Evolutionary conservation across 2,888 invertebrate species (phyloP), one percentile per base, ranked within the genome.

Genomic region (Drosophila testacea): DNA sequence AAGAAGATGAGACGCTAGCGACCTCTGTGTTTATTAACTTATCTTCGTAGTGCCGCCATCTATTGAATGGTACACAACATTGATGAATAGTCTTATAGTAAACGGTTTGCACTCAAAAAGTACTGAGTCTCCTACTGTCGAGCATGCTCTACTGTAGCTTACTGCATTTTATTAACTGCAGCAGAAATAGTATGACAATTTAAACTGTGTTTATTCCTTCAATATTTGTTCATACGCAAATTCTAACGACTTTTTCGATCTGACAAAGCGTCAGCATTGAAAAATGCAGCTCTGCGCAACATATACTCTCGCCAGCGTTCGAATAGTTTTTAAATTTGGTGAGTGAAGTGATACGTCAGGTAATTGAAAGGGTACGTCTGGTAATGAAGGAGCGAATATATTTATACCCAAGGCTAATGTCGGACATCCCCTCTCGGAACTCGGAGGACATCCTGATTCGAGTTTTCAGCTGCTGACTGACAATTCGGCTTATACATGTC

Each of bases 401-500:
- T 11, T 36, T 11, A 2, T 1, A 11, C 38, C 38, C 44, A 30
- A 38, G 38, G 13, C 44, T 39, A 61, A 6, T 9, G n/a, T 4
- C 30, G 32, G 32, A 47, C 9, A 47, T 47, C 47, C n/a, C 30
- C 28, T n/a, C 13, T 44, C 44, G 42, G 48, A 48, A n/a, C 9
- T n/a, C 27, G 39, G 22, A 22, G 51, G 32, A 67, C 16, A 9
- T 36, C 60, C 54, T 16, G 36, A 5, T 28, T n/a, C 0, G 16
- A 27, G 55, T 46, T 56, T 56, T 56, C 44, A 44, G 39, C 11
- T 2, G 6, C 10, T 16, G 39, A 4, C 3, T 28, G 13, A 34
- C 41, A 67, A 32, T 55, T 55, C 9, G 61, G 50, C 10, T 61
- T 61, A 13, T 61, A 50, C 6, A 13, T 38, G 0, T 61, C 42